Evolutionary conservation across 2,113 vertebrate genomes (phyloP).

Genomic region (Chionis minor): DNA sequence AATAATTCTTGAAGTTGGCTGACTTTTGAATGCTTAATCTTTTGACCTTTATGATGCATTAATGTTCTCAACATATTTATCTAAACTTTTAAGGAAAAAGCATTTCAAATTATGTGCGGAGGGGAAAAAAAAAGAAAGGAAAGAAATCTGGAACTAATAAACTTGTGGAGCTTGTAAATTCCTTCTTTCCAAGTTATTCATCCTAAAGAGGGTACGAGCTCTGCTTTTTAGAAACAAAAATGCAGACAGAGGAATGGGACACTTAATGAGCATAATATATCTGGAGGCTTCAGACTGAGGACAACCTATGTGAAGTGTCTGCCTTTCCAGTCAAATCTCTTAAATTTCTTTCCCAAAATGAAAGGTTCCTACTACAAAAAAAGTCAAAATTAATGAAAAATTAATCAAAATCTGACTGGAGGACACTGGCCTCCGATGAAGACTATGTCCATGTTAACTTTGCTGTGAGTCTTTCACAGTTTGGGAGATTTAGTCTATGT

Average conservation of each 20-base stretch:
- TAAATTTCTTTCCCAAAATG: neutral
- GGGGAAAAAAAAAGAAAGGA: neutral
- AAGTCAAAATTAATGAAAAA: neutral
- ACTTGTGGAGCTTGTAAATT: constrained; percentile 67
- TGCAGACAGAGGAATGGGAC: constrained; percentile 55
- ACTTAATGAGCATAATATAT: constrained; percentile 49
- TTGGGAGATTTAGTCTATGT: neutral
- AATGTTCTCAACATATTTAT: constrained; percentile 53
- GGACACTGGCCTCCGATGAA: neutral
- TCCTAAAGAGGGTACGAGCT: constrained; percentile 40
- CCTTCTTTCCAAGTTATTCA: constrained; percentile 60
- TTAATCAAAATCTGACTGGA: neutral
- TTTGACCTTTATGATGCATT: constrained; percentile 36
- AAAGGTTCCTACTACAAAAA: neutral
- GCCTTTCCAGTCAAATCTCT: constrained; percentile 6
- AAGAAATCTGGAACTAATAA: constrained; percentile 69
- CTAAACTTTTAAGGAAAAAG: constrained; percentile 51
- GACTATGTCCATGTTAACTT: neutral
- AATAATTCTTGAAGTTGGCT: neutral
- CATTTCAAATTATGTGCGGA: constrained; percentile 39
- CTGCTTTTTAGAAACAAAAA: constrained; percentile 59
- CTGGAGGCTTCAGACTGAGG: constrained; percentile 14
- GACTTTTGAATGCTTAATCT: neutral
- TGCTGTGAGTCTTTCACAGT: neutral
- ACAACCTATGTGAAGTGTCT: neutral